Percentiles rank a stretch among this genome's conserved stretches.
Evolutionary conservation across 2,113 vertebrate genomes (phyloP).

Genomic region (Scolopax mira): DNA sequence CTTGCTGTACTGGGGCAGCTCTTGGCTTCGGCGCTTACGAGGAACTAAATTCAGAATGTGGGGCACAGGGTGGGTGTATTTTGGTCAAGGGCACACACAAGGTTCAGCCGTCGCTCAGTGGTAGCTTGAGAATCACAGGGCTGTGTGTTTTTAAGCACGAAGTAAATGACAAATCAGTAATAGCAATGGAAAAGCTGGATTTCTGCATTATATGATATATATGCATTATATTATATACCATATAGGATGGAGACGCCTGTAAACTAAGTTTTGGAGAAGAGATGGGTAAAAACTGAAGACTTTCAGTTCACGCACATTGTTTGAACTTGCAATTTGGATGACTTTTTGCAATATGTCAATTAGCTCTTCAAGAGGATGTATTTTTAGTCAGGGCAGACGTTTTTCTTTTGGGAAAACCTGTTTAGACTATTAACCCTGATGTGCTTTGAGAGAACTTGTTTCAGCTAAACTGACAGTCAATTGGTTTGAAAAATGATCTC

Average conservation of each 20-base stretch:
- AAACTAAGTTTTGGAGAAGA: not conserved
- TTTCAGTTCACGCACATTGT: not conserved
- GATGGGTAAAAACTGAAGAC: not conserved
- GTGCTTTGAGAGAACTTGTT: not conserved
- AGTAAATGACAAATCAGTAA: not conserved
- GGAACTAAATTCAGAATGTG: not conserved
- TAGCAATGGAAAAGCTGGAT: not conserved
- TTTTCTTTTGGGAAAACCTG: constrained; percentile 28
- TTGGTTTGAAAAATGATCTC: not conserved
- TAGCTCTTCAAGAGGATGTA: constrained; percentile 13
- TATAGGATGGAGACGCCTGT: fast-evolving
- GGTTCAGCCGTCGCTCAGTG: not conserved
- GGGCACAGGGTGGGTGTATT: not conserved
- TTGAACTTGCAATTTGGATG: not conserved
- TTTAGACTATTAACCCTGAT: not conserved
- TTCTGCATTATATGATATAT: not conserved
- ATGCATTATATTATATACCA: too few species aligned
- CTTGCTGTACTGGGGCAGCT: not conserved
- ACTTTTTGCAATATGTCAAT: not conserved
- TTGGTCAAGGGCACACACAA: not conserved
- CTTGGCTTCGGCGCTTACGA: not conserved
- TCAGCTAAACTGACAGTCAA: not conserved
- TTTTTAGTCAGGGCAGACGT: not conserved
- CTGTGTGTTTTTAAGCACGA: not conserved
- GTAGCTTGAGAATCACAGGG: not conserved